Percentiles rank a stretch among this genome's conserved stretches.
Evolutionary conservation across 35 echinoderm and acorn worm species (phyloP).

Genomic region (Heliocidaris tuberculata): DNA sequence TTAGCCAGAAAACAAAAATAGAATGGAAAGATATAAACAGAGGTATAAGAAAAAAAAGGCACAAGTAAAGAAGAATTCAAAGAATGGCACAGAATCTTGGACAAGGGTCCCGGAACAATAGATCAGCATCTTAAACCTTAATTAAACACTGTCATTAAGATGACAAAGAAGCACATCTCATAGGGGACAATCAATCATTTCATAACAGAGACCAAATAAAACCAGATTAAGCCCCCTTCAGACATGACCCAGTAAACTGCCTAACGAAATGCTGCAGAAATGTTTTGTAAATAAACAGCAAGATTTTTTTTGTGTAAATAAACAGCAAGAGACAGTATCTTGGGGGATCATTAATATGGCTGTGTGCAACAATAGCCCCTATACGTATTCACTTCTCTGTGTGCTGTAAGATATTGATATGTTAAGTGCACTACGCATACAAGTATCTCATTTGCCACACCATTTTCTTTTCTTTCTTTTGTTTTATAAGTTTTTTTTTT

Average conservation of each 20-base stretch:
- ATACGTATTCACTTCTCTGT: too few species aligned
- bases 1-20: background rate
- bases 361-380: too few species aligned
- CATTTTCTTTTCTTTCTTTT: too few species aligned
- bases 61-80: background rate
- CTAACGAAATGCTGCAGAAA: background rate
- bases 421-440: too few species aligned
- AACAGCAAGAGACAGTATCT: too few species aligned
- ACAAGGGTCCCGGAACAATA: background rate
- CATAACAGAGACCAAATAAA: background rate
- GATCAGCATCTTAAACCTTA: background rate
- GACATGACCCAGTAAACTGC: background rate
- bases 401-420: too few species aligned
- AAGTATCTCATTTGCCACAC: too few species aligned
- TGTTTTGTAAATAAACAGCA: background rate
- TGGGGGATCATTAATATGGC: too few species aligned
- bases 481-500: too few species aligned
- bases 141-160: background rate
- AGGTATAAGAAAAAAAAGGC: background rate
- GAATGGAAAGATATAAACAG: background rate
- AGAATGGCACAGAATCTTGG: background rate
- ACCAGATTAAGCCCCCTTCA: background rate
- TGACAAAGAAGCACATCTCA: background rate
- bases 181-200: background rate
- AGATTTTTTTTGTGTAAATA: too few species aligned